Base-by-base conservation (phyloP, 2,797 vertebrate genomes). In the Fratercula arctica region DNA sequence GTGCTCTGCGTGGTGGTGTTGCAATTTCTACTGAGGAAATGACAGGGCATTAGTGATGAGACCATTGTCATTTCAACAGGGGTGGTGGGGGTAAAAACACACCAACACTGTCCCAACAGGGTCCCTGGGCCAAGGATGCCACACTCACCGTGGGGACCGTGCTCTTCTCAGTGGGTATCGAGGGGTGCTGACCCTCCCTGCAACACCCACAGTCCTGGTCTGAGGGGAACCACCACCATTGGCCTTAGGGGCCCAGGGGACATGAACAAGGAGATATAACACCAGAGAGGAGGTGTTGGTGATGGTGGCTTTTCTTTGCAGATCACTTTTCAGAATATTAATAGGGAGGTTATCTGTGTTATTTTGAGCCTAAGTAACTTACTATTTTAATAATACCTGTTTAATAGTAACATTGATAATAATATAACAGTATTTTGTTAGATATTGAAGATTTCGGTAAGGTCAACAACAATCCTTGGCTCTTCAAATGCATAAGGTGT, bases 51-150 rank as follows among this genome's bases (percentile, higher is more conserved):
- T 7, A 61, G 16, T 13, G n/a, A 41, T 33, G 23, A 79, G 14
- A 35, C 14, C 25, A 45, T 41, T 5, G 1, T 79, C 6, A 68
- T 41, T 81, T 72, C 41, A 29, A 15, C 10, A 9, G 5, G 15
- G 4, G 5, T 1, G 0, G 2, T 46, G 13, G 6, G 8, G 3
- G 2, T 37, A 54, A 43, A 78, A 93, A 67, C 5, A 35, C 53
- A 39, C 8, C 5, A 1, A 1, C 17, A 20, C 21, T 20, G 21
- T 45, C 60, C 23, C 54, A 35, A 1, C 2, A 4, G 8, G 4
- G 26, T 53, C 20, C 28, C 24, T 79, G 68, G 7, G 10, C 8
- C 37, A n/a, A 37, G 11, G 10, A 5, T 59, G 23, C 6, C 26
- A 29, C 37, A 35, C 2, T 8, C 10, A 46, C 23, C 3, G 1